phyloP scores from a whole-genome alignment of 2,113 vertebrate species.

The Gulo gulo region DNA sequence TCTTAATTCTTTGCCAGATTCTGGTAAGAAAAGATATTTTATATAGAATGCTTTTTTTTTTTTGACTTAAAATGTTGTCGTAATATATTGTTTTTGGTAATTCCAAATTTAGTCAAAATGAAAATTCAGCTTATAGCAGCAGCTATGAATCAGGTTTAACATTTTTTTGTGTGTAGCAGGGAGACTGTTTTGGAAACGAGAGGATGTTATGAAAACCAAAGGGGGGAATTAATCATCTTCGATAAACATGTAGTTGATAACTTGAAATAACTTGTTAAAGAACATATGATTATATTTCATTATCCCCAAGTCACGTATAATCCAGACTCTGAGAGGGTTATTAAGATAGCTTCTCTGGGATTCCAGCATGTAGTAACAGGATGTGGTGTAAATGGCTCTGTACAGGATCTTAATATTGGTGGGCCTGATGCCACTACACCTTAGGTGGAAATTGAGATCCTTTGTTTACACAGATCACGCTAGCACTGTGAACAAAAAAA shows the following conservation, averaged over 20 bases:
- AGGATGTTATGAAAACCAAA: neutral
- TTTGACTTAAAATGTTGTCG: neutral
- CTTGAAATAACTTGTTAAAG: neutral
- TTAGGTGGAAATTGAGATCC: neutral
- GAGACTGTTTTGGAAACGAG: neutral
- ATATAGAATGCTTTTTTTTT: neutral
- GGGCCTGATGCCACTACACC: neutral
- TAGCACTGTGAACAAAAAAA: neutral
- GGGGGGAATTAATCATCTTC: neutral
- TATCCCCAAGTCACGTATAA: neutral
- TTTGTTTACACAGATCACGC: neutral
- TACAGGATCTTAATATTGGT: neutral
- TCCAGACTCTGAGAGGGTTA: neutral
- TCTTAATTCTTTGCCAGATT: constrained; percentile 98
- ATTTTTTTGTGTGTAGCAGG: neutral
- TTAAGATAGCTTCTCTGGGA: neutral
- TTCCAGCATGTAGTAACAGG: neutral
- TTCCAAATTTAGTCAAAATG: constrained; percentile 14
- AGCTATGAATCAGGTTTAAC: neutral
- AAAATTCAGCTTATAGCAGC: constrained; percentile 21
- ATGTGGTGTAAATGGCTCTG: neutral
- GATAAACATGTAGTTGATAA: neutral
- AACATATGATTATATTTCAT: neutral
- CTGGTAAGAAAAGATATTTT: constrained; percentile 86
- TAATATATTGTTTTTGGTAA: neutral